Percentiles rank a stretch among this genome's conserved stretches.
Evolutionary conservation across 2,888 invertebrate genomes (phyloP).

Genomic region (Plagodis pulveraria): DNA sequence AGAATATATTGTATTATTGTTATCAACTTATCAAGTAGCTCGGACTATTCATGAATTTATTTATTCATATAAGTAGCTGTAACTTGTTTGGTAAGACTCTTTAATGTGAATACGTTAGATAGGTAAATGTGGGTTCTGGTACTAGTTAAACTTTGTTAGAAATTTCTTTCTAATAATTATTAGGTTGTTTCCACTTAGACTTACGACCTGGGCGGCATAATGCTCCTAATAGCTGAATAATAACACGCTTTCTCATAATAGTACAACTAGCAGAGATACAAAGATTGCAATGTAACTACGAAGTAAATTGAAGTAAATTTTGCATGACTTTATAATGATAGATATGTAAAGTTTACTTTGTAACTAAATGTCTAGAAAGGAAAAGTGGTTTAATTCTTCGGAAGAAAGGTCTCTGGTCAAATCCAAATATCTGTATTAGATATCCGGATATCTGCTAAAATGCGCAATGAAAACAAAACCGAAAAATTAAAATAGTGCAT

Average conservation of each 20-base stretch:
- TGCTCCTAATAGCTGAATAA: slow-evolving; percentile 45
- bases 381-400: neutral
- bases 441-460: no score
- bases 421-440: no score
- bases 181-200: slow-evolving; percentile 20
- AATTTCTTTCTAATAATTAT: slow-evolving; percentile 7
- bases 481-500: no score
- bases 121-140: slow-evolving; percentile 3
- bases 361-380: neutral
- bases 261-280: slow-evolving; percentile 6
- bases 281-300: slow-evolving; percentile 17
- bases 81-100: neutral
- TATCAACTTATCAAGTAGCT: slow-evolving; percentile 4
- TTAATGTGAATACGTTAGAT: neutral
- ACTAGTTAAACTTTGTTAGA: slow-evolving; percentile 13
- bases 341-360: no score
- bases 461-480: no score
- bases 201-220: slow-evolving; percentile 40
- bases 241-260: slow-evolving; percentile 40
- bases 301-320: slow-evolving; percentile 23
- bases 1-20: slow-evolving; percentile 1
- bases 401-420: no score
- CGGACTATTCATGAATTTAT: neutral
- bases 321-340: neutral
- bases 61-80: neutral